phyloP scores from a whole-genome alignment of 2,113 vertebrate species.

The Limnothrissa miodon region DNA sequence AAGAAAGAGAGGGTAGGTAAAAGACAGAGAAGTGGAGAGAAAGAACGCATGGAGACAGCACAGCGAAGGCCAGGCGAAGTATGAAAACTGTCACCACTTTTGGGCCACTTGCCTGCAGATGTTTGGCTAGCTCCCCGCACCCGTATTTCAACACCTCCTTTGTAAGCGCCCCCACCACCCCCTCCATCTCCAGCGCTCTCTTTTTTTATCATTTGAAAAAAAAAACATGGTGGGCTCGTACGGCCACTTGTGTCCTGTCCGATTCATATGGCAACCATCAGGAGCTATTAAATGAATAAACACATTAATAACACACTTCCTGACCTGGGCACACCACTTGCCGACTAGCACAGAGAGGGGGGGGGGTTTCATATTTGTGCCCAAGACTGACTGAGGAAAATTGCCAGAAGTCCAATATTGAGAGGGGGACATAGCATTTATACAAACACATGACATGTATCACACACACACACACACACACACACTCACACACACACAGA shows the following conservation, averaged over 20 bases:
- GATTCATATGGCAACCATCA: constrained; percentile 70
- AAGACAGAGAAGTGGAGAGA: background rate
- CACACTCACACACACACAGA: constrained; percentile 1
- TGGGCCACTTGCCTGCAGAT: background rate
- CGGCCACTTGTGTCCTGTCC: background rate
- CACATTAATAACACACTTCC: constrained; percentile 51
- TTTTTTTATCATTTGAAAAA: background rate
- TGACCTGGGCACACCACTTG: constrained; percentile 25
- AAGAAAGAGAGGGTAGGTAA: background rate
- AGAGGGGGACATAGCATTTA: background rate
- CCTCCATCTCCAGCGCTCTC: constrained; percentile 2
- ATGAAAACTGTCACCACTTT: constrained; percentile 22
- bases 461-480: background rate
- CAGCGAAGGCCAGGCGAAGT: constrained; percentile 19
- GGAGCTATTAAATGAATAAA: constrained; percentile 62
- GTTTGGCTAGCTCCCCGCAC: background rate
- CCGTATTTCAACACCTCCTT: constrained; percentile 14
- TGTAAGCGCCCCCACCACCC: background rate
- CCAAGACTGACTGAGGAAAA: background rate
- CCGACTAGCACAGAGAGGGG: background rate
- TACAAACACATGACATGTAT: background rate
- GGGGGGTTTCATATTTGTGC: background rate
- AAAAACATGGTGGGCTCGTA: background rate
- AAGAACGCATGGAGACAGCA: too few relatives aligned
- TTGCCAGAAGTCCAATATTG: background rate